Evolutionary conservation across 1,140 invertebrate species (phyloP), one percentile per base, ranked within the genome.

Genomic region (Trichomalopsis sarcophagae): DNA sequence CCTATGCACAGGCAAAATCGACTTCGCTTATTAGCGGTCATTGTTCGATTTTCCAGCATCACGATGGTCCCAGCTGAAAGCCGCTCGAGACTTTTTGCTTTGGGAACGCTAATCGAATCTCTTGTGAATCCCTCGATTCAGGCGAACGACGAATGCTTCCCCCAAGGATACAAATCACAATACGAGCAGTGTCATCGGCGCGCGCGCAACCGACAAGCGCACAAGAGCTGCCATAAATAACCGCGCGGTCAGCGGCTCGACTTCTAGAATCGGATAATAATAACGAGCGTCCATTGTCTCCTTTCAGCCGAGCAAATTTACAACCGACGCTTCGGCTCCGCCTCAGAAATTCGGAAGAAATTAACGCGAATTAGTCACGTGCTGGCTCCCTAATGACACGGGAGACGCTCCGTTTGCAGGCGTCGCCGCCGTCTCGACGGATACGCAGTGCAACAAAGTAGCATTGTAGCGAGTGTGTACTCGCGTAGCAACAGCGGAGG

Each of bases 281-380:
- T 85, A 85, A 85, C 62, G 69, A 85, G 7, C 78, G 13, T 11
- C 55, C 40, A 85, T 85, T 85, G 84, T 85, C 47, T 50, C 69
- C 62, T 68, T 81, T 81, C 50, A 81, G 0, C 2, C 2, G 0
- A 2, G 33, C 21, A 71, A 85, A 85, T 85, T 85, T 85, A 85
- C 55, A 62, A 81, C 69, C n/a, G 73, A 30, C 40, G 17, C 21
- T n/a, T 14, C 66, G 30, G n/a, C 40, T 73, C 73, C 86, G 69
- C 75, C 69, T 50, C 27, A 21, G 73, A 82, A 74, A 85, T 85
- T 86, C 40, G 84, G 74, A 73, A 85, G 85, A 89, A 89, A 88
- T 88, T 89, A 88, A 84, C 82, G 84, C 5, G 85, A 66, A 82
- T 87, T 87, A 86, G 88, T 89, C 85, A 80, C 33, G 55, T 74